Evolutionary conservation across 2,888 invertebrate genomes (phyloP).

Genomic region (Pocota personata): DNA sequence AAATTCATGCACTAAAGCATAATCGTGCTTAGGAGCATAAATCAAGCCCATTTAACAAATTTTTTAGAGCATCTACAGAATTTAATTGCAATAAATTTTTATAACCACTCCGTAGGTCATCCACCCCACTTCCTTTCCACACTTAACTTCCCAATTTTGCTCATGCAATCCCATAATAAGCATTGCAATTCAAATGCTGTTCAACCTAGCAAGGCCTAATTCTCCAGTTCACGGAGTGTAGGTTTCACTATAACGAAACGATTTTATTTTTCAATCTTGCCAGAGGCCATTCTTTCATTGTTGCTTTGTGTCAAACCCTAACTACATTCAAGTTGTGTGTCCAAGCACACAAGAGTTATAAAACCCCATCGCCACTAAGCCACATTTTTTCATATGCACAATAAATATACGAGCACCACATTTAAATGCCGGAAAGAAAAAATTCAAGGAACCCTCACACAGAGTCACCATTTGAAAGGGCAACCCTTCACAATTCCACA

Average conservation of each 20-base stretch:
- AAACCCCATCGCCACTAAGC: conserved; percentile 45
- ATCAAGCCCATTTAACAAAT: too few species aligned
- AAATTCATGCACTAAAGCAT: too few species aligned
- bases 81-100: too few species aligned
- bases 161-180: too few species aligned
- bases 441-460: not conserved
- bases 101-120: too few species aligned
- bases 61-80: too few species aligned
- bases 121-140: too few species aligned
- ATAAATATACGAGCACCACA: conserved; percentile 17
- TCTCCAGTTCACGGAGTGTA: conserved; percentile 7
- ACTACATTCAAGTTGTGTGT: conserved; percentile 8
- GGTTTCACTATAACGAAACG: not conserved
- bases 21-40: too few species aligned
- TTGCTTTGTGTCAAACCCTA: not conserved
- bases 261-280: not conserved
- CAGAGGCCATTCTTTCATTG: not conserved
- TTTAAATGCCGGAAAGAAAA: conserved; percentile 12
- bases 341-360: conserved; percentile 12
- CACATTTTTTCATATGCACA: conserved; percentile 16
- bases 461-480: not conserved
- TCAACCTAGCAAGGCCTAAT: not conserved
- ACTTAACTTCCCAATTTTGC: too few species aligned
- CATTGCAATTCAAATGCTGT: not conserved
- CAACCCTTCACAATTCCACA: conserved; percentile 11